Evolutionary conservation across 2,888 invertebrate species (phyloP).

Genomic region (Stratiomys singularior): DNA sequence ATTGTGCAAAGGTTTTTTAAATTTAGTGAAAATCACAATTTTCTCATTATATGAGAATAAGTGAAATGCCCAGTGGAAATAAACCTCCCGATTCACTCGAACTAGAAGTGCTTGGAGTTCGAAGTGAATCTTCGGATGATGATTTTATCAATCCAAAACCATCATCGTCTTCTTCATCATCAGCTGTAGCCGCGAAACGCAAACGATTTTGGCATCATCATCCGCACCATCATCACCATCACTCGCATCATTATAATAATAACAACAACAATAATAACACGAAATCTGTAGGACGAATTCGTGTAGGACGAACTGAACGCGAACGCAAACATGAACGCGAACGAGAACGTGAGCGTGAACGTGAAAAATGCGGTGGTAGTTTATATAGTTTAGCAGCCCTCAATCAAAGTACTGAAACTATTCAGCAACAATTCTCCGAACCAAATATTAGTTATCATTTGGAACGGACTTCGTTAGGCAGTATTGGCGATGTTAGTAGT

Average conservation of each 20-base stretch:
- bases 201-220: slow-evolving; percentile 49
- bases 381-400: slow-evolving; percentile 50
- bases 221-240: slow-evolving; percentile 33
- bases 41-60: slow-evolving; percentile 23
- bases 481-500: neutral
- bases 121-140: slow-evolving; percentile 57
- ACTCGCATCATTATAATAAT: slow-evolving; percentile 36
- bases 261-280: slow-evolving; percentile 6
- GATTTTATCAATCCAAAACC: slow-evolving; percentile 42
- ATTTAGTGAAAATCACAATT: neutral
- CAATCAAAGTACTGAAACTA: neutral
- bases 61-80: slow-evolving; percentile 58
- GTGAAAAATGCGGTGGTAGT: slow-evolving; percentile 46
- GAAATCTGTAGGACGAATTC: slow-evolving; percentile 33
- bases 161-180: slow-evolving; percentile 20
- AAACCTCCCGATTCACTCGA: slow-evolving; percentile 64
- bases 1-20: too few species aligned
- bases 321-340: neutral
- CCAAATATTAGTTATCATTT: slow-evolving; percentile 54
- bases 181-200: slow-evolving; percentile 33
- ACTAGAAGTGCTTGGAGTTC: slow-evolving; percentile 68
- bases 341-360: neutral
- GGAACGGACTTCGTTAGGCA: slow-evolving; percentile 37
- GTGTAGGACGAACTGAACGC: neutral
- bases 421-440: slow-evolving; percentile 55